Base-by-base conservation (phyloP, 2,888 invertebrate genomes). In the Eretmocerus hayati region DNA sequence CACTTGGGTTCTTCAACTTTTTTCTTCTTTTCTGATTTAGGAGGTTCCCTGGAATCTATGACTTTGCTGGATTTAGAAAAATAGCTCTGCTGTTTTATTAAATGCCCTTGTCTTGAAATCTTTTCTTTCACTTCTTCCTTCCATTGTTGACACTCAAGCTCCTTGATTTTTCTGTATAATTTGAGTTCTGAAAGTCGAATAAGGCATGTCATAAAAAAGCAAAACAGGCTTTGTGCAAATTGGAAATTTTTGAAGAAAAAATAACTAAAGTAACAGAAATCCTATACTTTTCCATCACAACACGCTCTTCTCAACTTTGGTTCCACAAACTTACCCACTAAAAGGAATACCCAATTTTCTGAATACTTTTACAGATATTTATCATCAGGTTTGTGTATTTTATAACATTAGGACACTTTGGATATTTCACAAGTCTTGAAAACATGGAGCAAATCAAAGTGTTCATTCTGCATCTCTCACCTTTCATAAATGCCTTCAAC, bases 401-500 rank as follows among this genome's bases (percentile, higher is more conserved):
- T n/a, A n/a, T n/a, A n/a, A n/a, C n/a, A n/a, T n/a, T n/a, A n/a
- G n/a, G n/a, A n/a, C n/a, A n/a, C n/a, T n/a, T n/a, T n/a, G n/a
- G n/a, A n/a, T n/a, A n/a, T n/a, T n/a, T n/a, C n/a, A n/a, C n/a
- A n/a, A n/a, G n/a, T n/a, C n/a, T n/a, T n/a, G n/a, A n/a, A n/a
- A n/a, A n/a, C n/a, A n/a, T n/a, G n/a, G n/a, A n/a, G n/a, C 26
- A 26, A 26, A 26, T 26, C 11, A 6, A 26, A 11, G 11, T 11
- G 26, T 26, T 26, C 26, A 11, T 11, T 26, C 19, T 33, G 5
- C 4, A 30, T 23, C 15, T 20, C 53, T 65, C 73, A 87, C 88
- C 87, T 78, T 80, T 82, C 63, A 88, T 83, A 67, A 89, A 88
- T 66, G 81, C 83, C 73, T 86, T 85, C 45, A 88, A 73, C 63